phyloP scores from a whole-genome alignment of 2,113 vertebrate species.

The Aramus guarauna region DNA sequence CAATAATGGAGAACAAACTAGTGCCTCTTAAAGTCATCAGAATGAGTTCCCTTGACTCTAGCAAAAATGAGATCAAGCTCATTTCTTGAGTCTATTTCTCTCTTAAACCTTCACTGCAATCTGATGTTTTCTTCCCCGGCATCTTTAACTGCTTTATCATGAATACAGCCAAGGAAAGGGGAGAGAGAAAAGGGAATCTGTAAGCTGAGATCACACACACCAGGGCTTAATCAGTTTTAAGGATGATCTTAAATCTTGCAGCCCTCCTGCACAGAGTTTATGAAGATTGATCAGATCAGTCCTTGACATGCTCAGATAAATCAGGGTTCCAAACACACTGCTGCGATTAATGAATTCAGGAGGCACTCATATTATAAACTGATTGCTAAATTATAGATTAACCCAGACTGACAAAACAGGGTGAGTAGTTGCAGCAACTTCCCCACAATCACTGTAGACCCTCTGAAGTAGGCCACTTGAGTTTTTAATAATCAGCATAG shows the following conservation, averaged over 20 bases:
- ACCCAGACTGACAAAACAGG: background rate
- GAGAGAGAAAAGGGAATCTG: background rate
- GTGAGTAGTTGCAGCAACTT: background rate
- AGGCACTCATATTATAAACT: background rate
- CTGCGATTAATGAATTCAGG: background rate
- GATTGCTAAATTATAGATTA: background rate
- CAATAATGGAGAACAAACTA: background rate
- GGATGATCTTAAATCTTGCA: background rate
- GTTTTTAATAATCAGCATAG: background rate
- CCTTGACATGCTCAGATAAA: background rate
- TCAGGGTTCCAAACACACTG: background rate
- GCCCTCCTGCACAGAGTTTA: background rate
- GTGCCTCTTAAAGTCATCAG: background rate
- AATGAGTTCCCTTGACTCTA: background rate
- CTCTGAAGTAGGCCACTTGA: background rate
- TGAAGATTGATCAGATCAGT: background rate
- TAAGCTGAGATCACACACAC: background rate
- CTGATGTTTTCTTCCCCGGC: background rate
- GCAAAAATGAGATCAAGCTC: background rate
- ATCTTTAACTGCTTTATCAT: background rate
- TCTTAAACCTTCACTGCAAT: background rate
- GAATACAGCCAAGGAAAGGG: background rate
- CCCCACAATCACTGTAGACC: background rate
- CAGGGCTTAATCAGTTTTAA: background rate
- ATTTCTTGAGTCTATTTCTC: background rate